These are phyloP conservation scores for Caenorhabditis sinica DNA, from an alignment of 2,888 invertebrate species.

Conservation along the genomic window DNA sequence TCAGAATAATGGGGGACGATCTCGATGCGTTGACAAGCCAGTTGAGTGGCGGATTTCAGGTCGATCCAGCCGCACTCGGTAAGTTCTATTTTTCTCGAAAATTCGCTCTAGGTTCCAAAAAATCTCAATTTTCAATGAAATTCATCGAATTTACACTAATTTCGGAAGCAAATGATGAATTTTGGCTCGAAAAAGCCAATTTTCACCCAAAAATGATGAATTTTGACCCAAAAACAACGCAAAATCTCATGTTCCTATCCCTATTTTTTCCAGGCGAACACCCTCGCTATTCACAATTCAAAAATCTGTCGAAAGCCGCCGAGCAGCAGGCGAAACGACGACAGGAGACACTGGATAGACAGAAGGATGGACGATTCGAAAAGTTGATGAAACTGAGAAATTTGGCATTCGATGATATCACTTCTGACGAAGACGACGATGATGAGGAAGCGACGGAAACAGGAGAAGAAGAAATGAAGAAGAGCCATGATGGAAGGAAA, in stretches of 20 bases:
- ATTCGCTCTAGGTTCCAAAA: no score
- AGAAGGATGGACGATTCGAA: constrained; percentile 50
- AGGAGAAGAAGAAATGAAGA: background rate
- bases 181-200: no score
- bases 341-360: constrained; percentile 71
- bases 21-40: constrained; percentile 55
- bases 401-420: constrained; percentile 48
- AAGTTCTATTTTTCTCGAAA: constrained; percentile 1
- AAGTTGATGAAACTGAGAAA: constrained; percentile 59
- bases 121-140: no score
- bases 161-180: background rate
- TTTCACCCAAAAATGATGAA: no score
- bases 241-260: no score
- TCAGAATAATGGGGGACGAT: constrained; percentile 50
- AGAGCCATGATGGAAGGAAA: background rate
- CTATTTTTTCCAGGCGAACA: constrained; percentile 68
- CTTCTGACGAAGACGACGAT: constrained; percentile 51
- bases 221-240: no score
- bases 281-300: constrained; percentile 73
- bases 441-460: background rate
- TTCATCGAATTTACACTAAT: no score
- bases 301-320: constrained; percentile 69
- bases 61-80: constrained; percentile 69
- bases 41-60: constrained; percentile 60
- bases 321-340: constrained; percentile 77